phyloP scores from a whole-genome alignment of 2,113 vertebrate genomes.

The Romanogobio albipinnatus region DNA sequence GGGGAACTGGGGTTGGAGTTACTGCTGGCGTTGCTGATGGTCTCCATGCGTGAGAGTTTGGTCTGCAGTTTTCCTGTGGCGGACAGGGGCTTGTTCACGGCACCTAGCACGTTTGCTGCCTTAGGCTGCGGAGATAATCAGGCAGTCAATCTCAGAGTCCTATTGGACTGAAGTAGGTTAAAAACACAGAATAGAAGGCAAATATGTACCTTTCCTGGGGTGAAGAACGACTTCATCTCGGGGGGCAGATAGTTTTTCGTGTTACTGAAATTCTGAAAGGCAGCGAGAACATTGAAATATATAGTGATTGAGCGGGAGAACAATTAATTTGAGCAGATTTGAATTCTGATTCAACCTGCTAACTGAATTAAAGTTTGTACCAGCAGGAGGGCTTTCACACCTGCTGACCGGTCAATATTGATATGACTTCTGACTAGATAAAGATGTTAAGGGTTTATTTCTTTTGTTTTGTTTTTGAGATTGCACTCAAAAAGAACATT shows the following conservation, averaged over 20 bases:
- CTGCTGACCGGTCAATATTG: neutral
- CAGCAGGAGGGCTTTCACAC: neutral
- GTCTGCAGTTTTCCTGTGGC: constrained; percentile 95
- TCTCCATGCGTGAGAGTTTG: constrained; percentile 97
- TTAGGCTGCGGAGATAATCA: constrained; percentile 81
- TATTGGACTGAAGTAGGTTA: neutral
- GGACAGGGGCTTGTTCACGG: constrained; percentile 96
- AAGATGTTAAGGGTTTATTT: neutral
- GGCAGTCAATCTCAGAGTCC: neutral
- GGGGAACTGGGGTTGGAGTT: constrained; percentile 96
- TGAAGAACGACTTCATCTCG: constrained; percentile 98
- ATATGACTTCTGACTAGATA: neutral
- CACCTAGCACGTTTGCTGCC: constrained; percentile 95
- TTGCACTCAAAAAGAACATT: neutral
- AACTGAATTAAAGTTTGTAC: neutral
- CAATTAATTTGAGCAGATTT: neutral
- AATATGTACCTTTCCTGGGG: constrained; percentile 89
- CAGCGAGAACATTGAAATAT: neutral
- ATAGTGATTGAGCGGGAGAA: neutral
- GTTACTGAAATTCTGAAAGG: constrained; percentile 94
- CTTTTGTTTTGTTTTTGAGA: neutral
- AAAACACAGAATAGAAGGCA: neutral
- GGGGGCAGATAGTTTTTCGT: constrained; percentile 98
- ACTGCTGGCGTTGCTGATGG: constrained; percentile 94
- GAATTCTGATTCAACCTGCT: neutral